Base-by-base conservation (phyloP, 1,140 invertebrate species). In the Polypedilum pembai region DNA sequence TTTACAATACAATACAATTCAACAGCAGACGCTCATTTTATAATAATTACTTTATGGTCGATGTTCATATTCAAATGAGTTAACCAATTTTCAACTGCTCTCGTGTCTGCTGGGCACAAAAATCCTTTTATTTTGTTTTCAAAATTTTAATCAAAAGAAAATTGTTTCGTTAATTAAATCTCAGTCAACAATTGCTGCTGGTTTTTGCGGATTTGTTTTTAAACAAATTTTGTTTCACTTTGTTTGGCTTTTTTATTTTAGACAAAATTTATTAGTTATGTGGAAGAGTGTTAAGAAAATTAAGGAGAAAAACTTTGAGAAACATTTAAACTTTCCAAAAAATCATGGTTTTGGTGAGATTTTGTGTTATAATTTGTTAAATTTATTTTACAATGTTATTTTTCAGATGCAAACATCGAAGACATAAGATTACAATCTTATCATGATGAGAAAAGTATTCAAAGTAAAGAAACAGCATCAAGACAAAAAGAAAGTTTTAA, bases 41-140 rank as follows among this genome's bases (percentile, higher is more conserved):
- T 56, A 56, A 56, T 56, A 56, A 56, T 56, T 56, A 56, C 45
- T 56, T 56, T 56, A n/a, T 56, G 8, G 41, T n/a, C 12, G 45
- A 12, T 56, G 45, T n/a, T 56, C 12, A 56, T 56, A 56, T 56
- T 56, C n/a, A 56, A 56, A 56, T 56, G 45, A 56, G 45, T 56
- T 56, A 56, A 56, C 45, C 45, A 12, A 56, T 56, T 56, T 56
- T 56, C 8, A 12, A 56, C 45, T n/a, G n/a, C 45, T 56, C 12
- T 56, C 3, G n/a, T 56, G 12, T 15, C n/a, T 56, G 12, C 41
- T 45, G 45, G 8, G 3, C 10, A n/a, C 8, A 4, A 4, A 56
- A 45, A 12, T 56, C n/a, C n/a, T n/a, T n/a, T n/a, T n/a, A n/a
- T 56, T 56, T 56, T 56, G 45, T 12, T n/a, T 56, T 12, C 45